Evolutionary conservation across 2,888 invertebrate species (phyloP).

Genomic region (Pammene fasciana): DNA sequence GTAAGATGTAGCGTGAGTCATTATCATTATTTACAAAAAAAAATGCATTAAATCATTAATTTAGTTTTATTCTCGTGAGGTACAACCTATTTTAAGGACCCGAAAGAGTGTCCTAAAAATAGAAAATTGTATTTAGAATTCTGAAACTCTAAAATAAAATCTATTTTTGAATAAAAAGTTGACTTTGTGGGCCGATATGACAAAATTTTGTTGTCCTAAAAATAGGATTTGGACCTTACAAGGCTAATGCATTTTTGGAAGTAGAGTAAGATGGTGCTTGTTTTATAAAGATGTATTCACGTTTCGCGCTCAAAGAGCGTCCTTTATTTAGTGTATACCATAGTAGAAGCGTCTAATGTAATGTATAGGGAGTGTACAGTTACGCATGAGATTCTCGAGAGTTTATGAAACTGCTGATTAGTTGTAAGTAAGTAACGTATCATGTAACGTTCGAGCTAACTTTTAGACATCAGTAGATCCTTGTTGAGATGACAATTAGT

Average conservation of each 20-base stretch:
- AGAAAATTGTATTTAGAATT: no score
- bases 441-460: background rate
- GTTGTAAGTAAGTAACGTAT: conserved; percentile 45
- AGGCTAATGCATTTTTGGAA: conserved; percentile 6
- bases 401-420: conserved; percentile 51
- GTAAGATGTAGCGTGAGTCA: background rate
- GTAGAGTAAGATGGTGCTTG: conserved; percentile 26
- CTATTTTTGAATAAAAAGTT: no score
- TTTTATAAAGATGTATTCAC: conserved; percentile 22
- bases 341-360: background rate
- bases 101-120: no score
- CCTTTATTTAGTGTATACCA: conserved; percentile 7
- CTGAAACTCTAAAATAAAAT: no score
- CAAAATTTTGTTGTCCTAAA: no score
- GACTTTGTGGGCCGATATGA: no score
- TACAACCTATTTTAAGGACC: no score
- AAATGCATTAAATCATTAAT: conserved; percentile 17
- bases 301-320: conserved; percentile 36
- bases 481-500: background rate
- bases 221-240: no score
- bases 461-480: background rate
- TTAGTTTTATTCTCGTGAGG: no score
- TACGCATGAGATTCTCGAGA: conserved; percentile 80
- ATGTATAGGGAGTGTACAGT: conserved; percentile 72
- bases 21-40: conserved; percentile 1